Evolutionary conservation across 2,113 vertebrate genomes (phyloP).

Genomic region (Platichthys flesus): DNA sequence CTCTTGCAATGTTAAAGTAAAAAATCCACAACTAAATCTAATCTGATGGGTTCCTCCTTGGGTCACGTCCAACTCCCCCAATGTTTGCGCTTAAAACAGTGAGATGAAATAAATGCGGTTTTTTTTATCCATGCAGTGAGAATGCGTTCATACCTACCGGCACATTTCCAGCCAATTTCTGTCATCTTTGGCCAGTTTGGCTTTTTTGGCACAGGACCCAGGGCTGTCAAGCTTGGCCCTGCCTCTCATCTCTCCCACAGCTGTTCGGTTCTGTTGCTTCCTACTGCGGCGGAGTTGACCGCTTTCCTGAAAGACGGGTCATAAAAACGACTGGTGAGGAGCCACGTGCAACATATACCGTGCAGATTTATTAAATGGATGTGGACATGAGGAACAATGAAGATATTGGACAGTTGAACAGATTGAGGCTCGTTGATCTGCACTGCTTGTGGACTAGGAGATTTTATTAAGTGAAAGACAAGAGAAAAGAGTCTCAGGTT

Average conservation of each 20-base stretch:
- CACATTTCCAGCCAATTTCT: constrained; percentile 87
- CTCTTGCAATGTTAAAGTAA: too few relatives aligned
- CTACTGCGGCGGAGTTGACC: constrained; percentile 85
- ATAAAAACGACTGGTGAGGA: constrained; percentile 34
- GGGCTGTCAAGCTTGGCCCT: constrained; percentile 85
- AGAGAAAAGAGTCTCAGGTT: not conserved
- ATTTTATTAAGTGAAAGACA: not conserved
- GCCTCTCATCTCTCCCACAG: constrained; percentile 81
- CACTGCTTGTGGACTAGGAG: not conserved
- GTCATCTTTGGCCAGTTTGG: constrained; percentile 85
- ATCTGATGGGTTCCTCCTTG: too few relatives aligned
- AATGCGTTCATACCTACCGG: constrained; percentile 78
- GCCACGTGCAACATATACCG: constrained; percentile 26
- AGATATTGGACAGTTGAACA: not conserved
- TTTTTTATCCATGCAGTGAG: constrained; percentile 51
- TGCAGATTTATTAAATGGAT: constrained; percentile 3
- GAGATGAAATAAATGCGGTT: constrained; percentile 59
- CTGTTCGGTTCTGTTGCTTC: constrained; percentile 85
- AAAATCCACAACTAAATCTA: too few relatives aligned
- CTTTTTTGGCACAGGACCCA: constrained; percentile 84
- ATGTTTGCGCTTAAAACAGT: not conserved
- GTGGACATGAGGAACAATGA: not conserved
- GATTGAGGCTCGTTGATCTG: not conserved
- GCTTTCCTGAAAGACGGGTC: constrained; percentile 85
- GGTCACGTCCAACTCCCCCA: too few relatives aligned